Evolutionary conservation across 2,888 invertebrate genomes (phyloP).

Genomic region (Eupelmus urozonus): DNA sequence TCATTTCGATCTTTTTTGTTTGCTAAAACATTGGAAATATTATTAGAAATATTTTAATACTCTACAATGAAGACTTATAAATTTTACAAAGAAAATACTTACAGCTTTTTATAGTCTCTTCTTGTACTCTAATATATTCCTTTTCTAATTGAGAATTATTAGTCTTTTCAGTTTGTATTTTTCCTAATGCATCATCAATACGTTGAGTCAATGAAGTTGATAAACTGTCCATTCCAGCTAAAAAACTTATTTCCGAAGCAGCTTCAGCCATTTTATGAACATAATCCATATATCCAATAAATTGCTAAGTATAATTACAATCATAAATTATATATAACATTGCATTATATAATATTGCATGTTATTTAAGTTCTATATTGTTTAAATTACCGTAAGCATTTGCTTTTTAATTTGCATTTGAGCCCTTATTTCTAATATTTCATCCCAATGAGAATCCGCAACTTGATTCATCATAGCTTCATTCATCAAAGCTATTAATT

Average conservation of each 20-base stretch:
- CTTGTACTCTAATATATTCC: constrained; percentile 69
- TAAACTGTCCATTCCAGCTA: constrained; percentile 73
- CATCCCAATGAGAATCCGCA: constrained; percentile 69
- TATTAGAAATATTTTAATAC: too few species aligned
- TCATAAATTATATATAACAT: constrained; percentile 34
- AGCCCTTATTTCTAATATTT: constrained; percentile 68
- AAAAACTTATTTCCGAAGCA: constrained; percentile 70
- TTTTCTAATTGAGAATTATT: constrained; percentile 67
- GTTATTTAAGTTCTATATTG: too few species aligned
- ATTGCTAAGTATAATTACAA: constrained; percentile 64
- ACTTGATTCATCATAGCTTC: constrained; percentile 68
- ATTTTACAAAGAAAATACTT: constrained; percentile 21
- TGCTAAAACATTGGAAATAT: constrained; percentile 31
- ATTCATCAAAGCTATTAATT: constrained; percentile 69
- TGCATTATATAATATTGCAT: not conserved
- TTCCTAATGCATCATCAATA: constrained; percentile 71
- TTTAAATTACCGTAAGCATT: constrained; percentile 67
- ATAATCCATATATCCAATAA: constrained; percentile 70
- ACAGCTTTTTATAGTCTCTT: constrained; percentile 57
- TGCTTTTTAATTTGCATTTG: constrained; percentile 70
- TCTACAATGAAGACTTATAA: too few species aligned
- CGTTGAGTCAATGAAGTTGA: constrained; percentile 69
- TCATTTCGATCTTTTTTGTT: constrained; percentile 45
- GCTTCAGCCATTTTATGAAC: constrained; percentile 73
- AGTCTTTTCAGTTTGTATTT: constrained; percentile 65